Evolutionary conservation across 2,113 vertebrate genomes (phyloP).

Genomic region (Sylvietta virens): DNA sequence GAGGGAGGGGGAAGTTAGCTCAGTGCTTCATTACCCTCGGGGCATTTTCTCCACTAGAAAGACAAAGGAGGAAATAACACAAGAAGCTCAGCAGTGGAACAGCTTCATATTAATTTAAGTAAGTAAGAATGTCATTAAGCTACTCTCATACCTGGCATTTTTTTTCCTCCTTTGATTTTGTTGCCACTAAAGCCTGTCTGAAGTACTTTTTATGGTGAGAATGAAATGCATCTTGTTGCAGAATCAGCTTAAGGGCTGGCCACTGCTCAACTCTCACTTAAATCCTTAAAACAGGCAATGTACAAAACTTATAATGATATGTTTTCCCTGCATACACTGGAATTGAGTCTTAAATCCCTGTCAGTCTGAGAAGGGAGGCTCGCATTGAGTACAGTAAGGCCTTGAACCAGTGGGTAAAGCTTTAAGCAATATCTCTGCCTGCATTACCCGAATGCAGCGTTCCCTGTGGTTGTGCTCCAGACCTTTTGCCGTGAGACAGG

Average conservation of each 20-base stretch:
- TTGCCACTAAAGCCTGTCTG: background rate
- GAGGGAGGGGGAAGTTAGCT: background rate
- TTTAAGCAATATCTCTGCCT: background rate
- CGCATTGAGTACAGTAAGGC: background rate
- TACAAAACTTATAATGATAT: background rate
- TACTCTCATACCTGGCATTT: background rate
- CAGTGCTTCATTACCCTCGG: background rate
- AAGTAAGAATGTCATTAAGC: background rate
- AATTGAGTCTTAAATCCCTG: background rate
- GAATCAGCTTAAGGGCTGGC: background rate
- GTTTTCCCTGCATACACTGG: rapidly evolving
- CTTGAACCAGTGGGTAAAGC: background rate
- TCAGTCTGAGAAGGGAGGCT: background rate
- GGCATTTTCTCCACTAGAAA: background rate
- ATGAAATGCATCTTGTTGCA: background rate
- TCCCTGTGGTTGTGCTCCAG: background rate
- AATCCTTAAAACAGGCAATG: background rate
- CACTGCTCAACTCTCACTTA: background rate
- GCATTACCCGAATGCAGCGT: rapidly evolving
- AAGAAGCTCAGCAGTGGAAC: background rate
- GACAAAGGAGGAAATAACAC: background rate
- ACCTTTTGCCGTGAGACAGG: background rate
- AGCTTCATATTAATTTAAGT: background rate
- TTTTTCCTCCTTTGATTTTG: background rate
- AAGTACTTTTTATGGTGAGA: background rate